These are phyloP conservation scores for Calameuta filiformis DNA, from an alignment of 2,888 invertebrate genomes.

Conservation along the genomic window DNA sequence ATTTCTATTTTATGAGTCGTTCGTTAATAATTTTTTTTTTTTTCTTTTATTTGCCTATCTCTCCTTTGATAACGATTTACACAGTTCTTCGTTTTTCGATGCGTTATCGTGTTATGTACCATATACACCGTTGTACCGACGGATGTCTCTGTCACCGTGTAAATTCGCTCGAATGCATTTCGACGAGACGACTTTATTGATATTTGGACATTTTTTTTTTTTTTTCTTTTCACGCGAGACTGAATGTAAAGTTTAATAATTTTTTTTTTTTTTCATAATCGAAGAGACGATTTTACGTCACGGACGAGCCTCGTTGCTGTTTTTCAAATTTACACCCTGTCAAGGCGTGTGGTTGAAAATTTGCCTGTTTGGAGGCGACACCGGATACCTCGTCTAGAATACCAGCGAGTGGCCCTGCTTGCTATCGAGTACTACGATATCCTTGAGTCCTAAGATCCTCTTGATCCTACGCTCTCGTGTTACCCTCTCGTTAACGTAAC, in stretches of 20 bases:
- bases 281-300: not conserved
- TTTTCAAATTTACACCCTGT: not conserved
- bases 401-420: not conserved
- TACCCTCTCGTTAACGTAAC: not conserved
- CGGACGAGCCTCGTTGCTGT: not conserved
- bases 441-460: not conserved
- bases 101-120: no score
- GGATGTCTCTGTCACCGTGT: no score
- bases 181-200: no score
- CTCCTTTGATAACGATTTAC: not conserved
- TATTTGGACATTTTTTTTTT: not conserved
- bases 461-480: not conserved
- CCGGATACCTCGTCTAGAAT: not conserved
- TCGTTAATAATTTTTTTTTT: not conserved
- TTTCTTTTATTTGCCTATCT: not conserved
- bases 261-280: not conserved
- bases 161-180: no score
- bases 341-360: not conserved
- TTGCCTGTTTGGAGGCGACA: not conserved
- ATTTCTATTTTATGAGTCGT: not conserved
- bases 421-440: not conserved
- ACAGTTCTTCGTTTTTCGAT: not conserved
- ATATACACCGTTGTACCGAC: no score
- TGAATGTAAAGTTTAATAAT: not conserved
- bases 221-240: not conserved